phyloP scores from a whole-genome alignment of 2,797 vertebrate genomes.

The Lepus townsendii region DNA sequence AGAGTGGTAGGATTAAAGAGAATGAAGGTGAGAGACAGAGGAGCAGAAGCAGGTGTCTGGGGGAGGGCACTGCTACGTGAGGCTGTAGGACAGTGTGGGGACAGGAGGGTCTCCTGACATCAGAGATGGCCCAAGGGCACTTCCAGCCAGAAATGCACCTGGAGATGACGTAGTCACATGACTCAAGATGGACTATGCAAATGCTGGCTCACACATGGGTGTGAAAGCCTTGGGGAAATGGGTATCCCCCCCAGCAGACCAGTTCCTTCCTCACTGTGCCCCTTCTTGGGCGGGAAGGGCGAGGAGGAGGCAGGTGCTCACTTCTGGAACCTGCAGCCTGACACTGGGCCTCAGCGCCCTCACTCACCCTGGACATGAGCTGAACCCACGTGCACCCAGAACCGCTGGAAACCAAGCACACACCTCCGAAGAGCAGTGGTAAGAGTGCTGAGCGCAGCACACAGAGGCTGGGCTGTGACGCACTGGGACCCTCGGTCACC shows the following conservation, averaged over 20 bases:
- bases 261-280: rapidly evolving
- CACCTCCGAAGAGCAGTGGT: neutral
- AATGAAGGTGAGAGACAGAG: neutral
- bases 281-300: neutral
- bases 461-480: too few species aligned
- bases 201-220: neutral
- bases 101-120: too few species aligned
- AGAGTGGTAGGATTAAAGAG: neutral
- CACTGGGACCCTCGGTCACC: too few species aligned
- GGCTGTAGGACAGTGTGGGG: neutral
- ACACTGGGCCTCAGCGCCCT: neutral
- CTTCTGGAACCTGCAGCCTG: neutral
- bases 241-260: neutral
- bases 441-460: neutral
- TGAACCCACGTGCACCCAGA: neutral
- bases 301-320: rapidly evolving
- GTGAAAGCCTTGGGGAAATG: neutral
- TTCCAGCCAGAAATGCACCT: neutral
- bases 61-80: neutral
- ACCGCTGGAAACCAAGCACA: neutral
- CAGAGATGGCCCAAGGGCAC: neutral
- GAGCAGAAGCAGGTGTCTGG: too few species aligned
- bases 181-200: neutral
- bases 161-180: neutral
- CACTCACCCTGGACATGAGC: neutral